Evolutionary conservation across 2,888 invertebrate genomes (phyloP).

Genomic region (Tetrapedia diversipes): DNA sequence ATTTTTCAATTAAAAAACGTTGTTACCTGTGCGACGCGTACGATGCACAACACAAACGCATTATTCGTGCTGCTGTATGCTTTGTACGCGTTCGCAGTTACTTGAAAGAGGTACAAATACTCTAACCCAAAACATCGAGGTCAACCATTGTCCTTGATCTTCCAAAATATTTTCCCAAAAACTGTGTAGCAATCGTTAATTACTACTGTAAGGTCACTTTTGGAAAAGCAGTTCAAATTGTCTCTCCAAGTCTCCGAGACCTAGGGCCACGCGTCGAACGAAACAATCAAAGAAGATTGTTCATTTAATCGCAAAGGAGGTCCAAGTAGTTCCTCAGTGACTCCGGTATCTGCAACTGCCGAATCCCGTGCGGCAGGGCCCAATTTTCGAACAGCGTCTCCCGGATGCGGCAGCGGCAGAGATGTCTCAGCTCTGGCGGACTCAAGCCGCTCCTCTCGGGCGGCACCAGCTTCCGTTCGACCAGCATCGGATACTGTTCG

Average conservation of each 20-base stretch:
- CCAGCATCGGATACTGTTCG: slow-evolving; percentile 83
- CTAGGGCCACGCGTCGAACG: too few relatives aligned
- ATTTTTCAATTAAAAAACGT: too few relatives aligned
- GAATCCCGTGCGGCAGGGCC: slow-evolving; percentile 90
- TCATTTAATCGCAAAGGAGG: slow-evolving; percentile 88
- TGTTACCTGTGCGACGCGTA: too few relatives aligned
- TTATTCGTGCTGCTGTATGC: too few relatives aligned
- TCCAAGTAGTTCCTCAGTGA: slow-evolving; percentile 89
- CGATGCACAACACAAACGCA: too few relatives aligned
- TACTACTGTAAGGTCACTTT: too few relatives aligned
- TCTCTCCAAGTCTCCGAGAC: too few relatives aligned
- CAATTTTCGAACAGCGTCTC: slow-evolving; percentile 87
- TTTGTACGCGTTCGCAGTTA: neutral
- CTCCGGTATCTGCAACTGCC: slow-evolving; percentile 87
- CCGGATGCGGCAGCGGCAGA: slow-evolving; percentile 89
- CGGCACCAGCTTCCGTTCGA: slow-evolving; percentile 86
- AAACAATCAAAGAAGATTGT: too few relatives aligned
- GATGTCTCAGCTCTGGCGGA: slow-evolving; percentile 90
- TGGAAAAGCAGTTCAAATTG: too few relatives aligned
- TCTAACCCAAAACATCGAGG: neutral
- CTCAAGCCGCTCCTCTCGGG: slow-evolving; percentile 85
- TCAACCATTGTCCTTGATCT: too few relatives aligned
- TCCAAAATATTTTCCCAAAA: neutral
- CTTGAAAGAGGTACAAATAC: neutral
- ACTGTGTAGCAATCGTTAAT: too few relatives aligned